phyloP scores from a whole-genome alignment of 2,888 invertebrate genomes.

The Diarsia rubi region DNA sequence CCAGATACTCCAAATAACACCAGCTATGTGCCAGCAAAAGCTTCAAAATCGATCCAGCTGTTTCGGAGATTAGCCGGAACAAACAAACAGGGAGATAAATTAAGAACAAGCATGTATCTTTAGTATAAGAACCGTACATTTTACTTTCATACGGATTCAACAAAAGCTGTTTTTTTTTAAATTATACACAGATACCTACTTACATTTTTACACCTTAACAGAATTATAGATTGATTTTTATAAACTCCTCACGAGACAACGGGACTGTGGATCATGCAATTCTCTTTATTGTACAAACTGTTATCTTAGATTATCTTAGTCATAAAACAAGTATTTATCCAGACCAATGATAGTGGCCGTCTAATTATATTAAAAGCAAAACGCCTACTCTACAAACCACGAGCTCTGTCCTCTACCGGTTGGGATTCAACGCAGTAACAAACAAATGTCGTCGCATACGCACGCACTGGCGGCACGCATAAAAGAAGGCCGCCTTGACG shows the following conservation, averaged over 20 bases:
- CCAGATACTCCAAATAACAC: no score
- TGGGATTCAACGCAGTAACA: constrained; percentile 20
- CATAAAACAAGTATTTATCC: neutral
- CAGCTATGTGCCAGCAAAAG: no score
- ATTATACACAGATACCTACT: no score
- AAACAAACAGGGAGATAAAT: no score
- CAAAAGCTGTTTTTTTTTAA: no score
- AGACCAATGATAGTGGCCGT: neutral
- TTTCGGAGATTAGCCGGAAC: no score
- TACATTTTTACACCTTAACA: no score
- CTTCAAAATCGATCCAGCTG: no score
- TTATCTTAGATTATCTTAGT: neutral
- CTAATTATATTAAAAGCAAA: neutral
- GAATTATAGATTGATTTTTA: neutral
- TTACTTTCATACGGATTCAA: no score
- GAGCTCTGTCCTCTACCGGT: constrained; percentile 1
- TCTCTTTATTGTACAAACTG: neutral
- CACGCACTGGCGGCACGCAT: constrained; percentile 55
- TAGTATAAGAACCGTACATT: no score
- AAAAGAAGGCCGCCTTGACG: constrained; percentile 38
- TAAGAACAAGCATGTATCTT: no score
- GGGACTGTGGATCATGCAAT: neutral
- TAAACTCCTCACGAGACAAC: neutral
- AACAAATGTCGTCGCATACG: constrained; percentile 51
- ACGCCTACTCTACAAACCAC: neutral